Base-by-base conservation (phyloP, 2,113 vertebrate genomes). In the Murina feae region DNA sequence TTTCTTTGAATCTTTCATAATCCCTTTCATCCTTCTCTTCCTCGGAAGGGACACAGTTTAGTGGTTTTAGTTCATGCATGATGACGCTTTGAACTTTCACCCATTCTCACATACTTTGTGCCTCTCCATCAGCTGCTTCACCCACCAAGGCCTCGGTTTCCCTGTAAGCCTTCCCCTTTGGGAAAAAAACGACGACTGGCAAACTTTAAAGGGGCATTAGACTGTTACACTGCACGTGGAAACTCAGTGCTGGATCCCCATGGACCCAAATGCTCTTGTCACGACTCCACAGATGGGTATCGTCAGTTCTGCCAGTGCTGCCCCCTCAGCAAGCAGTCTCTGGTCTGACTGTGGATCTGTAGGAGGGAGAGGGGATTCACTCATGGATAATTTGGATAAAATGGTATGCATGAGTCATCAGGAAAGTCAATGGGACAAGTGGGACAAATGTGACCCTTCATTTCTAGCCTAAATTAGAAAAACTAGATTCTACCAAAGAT, bases 1-100 rank as follows among this genome's bases (percentile, higher is more conserved):
- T 76, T 87, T 91, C 71, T 88, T 92, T 86, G 55, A 86, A 88
- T 53, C 87, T 97, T 96, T 94, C 51, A 53, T 88, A 94, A 96
- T 78, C 37, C 51, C 82, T 95, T 92, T 85, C 39, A 89, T 92
- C 76, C 74, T 95, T 96, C 21, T 51, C 66, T 13, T 65, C 35
- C 13, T 68, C 6, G 68, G 47, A 63, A 75, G 16, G 51, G 30
- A 55, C 21, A 2, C 0, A 60, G 35, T 8, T 49, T 23, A n/a
- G 23, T 42, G 20, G 53, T 42, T 53, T 35, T 55, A 75, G 6
- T 0, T 10, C 35, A 4, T 0, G 11, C 21, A 25, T 1, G 28
- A 47, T 0, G 21, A 49, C 8, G 75, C 18, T 63, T 63, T 81
- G 30, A 65, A 13, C 25, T 37, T 81, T 85, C 42, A 53, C 39